phyloP scores from a whole-genome alignment of 2,888 invertebrate species.

The Gastracanthus pulcherrimus region DNA sequence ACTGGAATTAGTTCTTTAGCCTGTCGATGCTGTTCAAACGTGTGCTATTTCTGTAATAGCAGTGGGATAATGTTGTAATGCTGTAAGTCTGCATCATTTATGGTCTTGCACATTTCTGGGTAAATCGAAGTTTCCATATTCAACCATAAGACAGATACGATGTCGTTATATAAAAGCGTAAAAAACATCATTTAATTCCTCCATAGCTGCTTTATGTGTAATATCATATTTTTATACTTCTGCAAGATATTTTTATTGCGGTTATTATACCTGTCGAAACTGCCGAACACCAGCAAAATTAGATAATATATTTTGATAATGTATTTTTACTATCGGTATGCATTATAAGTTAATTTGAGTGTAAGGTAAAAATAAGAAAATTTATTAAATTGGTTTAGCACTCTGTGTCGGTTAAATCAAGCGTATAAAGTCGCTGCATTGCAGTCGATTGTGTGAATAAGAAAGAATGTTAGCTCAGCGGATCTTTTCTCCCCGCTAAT shows the following conservation, averaged over 20 bases:
- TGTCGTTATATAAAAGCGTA: not conserved
- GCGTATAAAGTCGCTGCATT: not conserved
- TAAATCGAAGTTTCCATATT: not conserved
- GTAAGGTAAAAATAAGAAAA: not conserved
- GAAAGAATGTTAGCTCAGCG: not conserved
- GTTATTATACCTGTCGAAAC: not conserved
- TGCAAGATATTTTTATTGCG: not conserved
- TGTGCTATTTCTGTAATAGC: conserved; percentile 4
- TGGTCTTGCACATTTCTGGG: conserved; percentile 6
- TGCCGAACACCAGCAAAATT: not conserved
- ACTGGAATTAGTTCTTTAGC: not conserved
- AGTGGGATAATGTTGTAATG: conserved; percentile 29
- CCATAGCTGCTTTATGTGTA: not conserved
- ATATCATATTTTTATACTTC: not conserved
- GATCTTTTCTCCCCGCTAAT: not conserved
- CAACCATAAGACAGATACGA: not conserved
- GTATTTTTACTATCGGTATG: not conserved
- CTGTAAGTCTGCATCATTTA: conserved; percentile 32
- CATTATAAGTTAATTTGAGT: not conserved
- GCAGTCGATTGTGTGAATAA: not conserved
- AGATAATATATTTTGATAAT: not conserved
- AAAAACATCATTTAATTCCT: conserved; percentile 19
- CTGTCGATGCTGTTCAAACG: not conserved
- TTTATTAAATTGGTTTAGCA: not conserved
- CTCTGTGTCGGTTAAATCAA: not conserved